These are phyloP conservation scores for Rhopalosiphum maidis DNA, from an alignment of 1,140 invertebrate genomes.

Conservation along the genomic window DNA sequence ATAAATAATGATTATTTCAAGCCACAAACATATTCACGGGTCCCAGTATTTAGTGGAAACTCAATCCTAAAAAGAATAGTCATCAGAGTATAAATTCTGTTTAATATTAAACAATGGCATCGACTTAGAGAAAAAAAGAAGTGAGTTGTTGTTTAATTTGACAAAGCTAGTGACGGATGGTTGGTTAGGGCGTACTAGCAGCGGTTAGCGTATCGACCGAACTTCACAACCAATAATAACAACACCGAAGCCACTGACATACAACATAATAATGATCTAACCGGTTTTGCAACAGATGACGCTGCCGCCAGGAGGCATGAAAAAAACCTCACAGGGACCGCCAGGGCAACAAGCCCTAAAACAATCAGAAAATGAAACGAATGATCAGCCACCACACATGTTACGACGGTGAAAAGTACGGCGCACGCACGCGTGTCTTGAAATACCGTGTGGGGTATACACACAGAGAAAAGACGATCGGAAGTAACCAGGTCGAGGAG, in stretches of 20 bases:
- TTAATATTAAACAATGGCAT: background rate
- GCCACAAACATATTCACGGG: background rate
- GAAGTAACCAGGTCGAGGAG: background rate
- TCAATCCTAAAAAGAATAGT: background rate
- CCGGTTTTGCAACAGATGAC: background rate
- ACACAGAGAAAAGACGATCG: background rate
- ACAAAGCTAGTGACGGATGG: background rate
- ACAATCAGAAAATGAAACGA: background rate
- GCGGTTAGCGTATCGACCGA: background rate
- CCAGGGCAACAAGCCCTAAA: background rate
- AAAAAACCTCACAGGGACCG: conserved; percentile 10
- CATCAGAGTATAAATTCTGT: background rate
- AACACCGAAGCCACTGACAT: background rate
- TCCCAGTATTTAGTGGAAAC: background rate
- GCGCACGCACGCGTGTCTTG: background rate
- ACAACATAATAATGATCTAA: background rate
- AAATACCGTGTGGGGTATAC: background rate
- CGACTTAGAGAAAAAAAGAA: background rate
- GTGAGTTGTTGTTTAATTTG: background rate
- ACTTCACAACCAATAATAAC: background rate
- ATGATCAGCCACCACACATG: background rate
- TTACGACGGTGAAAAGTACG: background rate
- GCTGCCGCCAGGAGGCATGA: background rate
- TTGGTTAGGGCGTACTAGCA: background rate
- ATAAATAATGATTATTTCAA: background rate